Evolutionary conservation across 1,140 invertebrate genomes (phyloP).

Genomic region (Sweltsa coloradensis): DNA sequence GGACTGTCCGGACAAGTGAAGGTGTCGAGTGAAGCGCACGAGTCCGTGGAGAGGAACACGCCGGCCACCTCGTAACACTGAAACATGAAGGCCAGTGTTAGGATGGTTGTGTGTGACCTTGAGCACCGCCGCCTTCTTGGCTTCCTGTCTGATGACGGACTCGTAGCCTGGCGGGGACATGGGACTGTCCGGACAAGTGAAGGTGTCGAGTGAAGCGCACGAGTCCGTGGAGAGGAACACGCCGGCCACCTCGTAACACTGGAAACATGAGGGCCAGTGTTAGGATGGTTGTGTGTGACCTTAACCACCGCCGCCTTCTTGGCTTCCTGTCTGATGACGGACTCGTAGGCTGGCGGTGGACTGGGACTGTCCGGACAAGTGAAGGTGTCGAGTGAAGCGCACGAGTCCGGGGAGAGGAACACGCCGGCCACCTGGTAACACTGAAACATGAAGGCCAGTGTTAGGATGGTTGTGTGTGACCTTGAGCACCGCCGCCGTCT

Average conservation of each 20-base stretch:
- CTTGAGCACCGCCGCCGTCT: no score
- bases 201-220: slow-evolving; percentile 20
- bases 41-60: no score
- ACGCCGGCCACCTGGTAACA: slow-evolving; percentile 29
- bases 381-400: slow-evolving; percentile 16
- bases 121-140: slow-evolving; percentile 1
- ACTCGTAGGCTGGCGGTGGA: slow-evolving; percentile 45
- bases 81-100: no score
- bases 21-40: slow-evolving; percentile 13
- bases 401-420: slow-evolving; percentile 23
- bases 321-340: neutral
- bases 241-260: no score
- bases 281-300: no score
- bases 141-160: neutral
- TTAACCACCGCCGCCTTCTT: no score
- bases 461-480: no score
- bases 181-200: slow-evolving; percentile 34
- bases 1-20: slow-evolving; percentile 34
- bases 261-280: no score
- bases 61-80: no score
- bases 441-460: no score
- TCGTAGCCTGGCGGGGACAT: slow-evolving; percentile 48
- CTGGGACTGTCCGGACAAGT: slow-evolving; percentile 37
- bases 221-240: slow-evolving; percentile 23
- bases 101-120: no score